Evolutionary conservation across 2,113 vertebrate species (phyloP), one percentile per base, ranked within the genome.

Genomic region (Notiomystis cincta): DNA sequence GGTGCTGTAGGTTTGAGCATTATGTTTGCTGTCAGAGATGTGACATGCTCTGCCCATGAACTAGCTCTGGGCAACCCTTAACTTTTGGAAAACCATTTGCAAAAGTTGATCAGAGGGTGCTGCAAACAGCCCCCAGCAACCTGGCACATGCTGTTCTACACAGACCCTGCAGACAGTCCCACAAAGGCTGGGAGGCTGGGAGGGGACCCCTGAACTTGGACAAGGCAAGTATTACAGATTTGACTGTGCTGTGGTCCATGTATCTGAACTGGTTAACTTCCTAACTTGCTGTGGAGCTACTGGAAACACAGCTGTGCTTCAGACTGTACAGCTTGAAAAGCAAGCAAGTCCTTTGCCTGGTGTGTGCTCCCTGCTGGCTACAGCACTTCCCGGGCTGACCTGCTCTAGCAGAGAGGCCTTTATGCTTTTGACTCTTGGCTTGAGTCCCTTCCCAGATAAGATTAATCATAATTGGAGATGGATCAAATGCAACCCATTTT

Each of bases 121-220:
- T 89, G 65, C 51, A 27, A 78, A 80, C 15, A 75, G 56, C 61
- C 15, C 1, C 2, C 42, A 77, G 53, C 73, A 88, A 15, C 15
- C 42, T 88, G 70, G n/a, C 23, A 19, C 4, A 6, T 65, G 30
- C 42, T 79, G 56, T 54, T 77, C 47, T 47, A 11, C 15, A 6
- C 0, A 61, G 70, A 64, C 28, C 45, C 42, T 61, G 50, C n/a
- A 30, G 66, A 54, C 33, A 54, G 53, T 48, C 33, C n/a, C 4
- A 1, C 53, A 33, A 72, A 72, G 33, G 51, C 62, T 33, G 22
- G 28, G 56, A 48, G 37, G 31, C 75, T 87, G 47, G 0, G 0
- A 73, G 65, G 28, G 18, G 30, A n/a, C 60, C 31, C 0, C 4
- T 48, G 42, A 65, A 31, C 56, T 3, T 3, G 47, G 20, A 58